These are phyloP conservation scores for Gortyna flavago DNA, from an alignment of 2,888 invertebrate genomes.

Conservation along the genomic window DNA sequence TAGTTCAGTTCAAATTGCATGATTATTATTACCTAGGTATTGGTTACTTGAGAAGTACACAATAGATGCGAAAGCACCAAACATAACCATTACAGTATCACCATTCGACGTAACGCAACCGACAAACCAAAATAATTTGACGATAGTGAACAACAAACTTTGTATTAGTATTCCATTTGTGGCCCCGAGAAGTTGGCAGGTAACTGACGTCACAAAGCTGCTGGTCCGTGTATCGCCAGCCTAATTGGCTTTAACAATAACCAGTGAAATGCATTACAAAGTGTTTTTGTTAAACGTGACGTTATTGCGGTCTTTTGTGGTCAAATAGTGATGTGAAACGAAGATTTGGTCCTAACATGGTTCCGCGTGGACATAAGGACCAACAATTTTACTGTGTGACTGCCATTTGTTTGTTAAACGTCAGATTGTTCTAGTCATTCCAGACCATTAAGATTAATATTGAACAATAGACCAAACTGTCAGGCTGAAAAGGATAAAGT, in stretches of 20 bases:
- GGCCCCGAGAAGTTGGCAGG: conserved; percentile 68
- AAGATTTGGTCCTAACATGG: conserved; percentile 52
- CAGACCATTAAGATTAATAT: conserved; percentile 29
- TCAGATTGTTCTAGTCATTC: conserved; percentile 16
- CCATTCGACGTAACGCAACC: conserved; percentile 25
- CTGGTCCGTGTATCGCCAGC: conserved; percentile 61
- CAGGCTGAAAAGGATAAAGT: background rate
- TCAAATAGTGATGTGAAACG: conserved; percentile 42
- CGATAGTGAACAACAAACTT: conserved; percentile 42
- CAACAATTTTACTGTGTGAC: conserved; percentile 19
- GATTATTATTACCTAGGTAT: background rate
- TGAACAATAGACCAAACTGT: conserved; percentile 19
- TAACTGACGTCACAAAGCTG: conserved; percentile 75
- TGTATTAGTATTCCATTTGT: conserved; percentile 59
- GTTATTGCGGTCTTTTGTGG: conserved; percentile 37
- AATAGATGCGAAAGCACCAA: background rate
- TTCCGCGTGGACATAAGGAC: conserved; percentile 2
- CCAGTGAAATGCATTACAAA: conserved; percentile 45
- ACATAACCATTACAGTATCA: conserved; percentile 25
- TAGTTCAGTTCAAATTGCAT: background rate
- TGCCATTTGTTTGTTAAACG: conserved; percentile 41
- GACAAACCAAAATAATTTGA: conserved; percentile 60
- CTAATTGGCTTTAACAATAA: conserved; percentile 74
- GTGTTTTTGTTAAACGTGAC: conserved; percentile 50
- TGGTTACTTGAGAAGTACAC: no score